Percentiles rank a stretch among this genome's conserved stretches.
Evolutionary conservation across 2,113 vertebrate genomes (phyloP).

Genomic region (Mus spicilegus): DNA sequence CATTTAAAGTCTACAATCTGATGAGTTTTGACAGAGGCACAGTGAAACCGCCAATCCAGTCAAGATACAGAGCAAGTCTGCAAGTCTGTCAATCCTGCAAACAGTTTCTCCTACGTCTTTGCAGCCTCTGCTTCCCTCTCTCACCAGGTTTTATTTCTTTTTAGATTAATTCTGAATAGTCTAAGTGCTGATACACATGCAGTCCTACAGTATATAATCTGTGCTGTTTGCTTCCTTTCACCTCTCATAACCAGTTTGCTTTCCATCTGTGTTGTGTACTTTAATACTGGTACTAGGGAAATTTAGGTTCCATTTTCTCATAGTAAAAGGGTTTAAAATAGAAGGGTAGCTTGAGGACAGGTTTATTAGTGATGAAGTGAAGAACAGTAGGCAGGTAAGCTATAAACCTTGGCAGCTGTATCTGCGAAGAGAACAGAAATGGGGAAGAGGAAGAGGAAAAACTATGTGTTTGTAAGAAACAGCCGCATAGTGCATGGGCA

Average conservation of each 20-base stretch:
- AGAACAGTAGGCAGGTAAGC: neutral
- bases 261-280: neutral
- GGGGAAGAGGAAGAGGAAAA: neutral
- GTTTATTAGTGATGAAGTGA: neutral
- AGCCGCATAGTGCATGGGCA: neutral
- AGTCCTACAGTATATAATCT: too few species aligned
- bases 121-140: neutral
- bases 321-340: neutral
- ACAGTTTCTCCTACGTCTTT: neutral
- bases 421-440: neutral
- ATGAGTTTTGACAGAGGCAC: neutral
- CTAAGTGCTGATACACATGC: neutral
- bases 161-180: slow-evolving; percentile 10
- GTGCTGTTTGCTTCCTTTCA: neutral
- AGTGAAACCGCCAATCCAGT: neutral
- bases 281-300: neutral
- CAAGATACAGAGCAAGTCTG: neutral
- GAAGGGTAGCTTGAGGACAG: neutral
- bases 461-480: neutral
- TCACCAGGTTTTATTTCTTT: neutral
- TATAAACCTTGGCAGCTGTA: neutral
- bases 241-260: neutral
- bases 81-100: neutral
- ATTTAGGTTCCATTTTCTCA: neutral
- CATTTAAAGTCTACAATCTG: slow-evolving; percentile 30